Percentiles rank a stretch among this genome's conserved stretches.
Conservation (phyloP, 2,888 invertebrate genomes). For the Desoria tigrina region DNA sequence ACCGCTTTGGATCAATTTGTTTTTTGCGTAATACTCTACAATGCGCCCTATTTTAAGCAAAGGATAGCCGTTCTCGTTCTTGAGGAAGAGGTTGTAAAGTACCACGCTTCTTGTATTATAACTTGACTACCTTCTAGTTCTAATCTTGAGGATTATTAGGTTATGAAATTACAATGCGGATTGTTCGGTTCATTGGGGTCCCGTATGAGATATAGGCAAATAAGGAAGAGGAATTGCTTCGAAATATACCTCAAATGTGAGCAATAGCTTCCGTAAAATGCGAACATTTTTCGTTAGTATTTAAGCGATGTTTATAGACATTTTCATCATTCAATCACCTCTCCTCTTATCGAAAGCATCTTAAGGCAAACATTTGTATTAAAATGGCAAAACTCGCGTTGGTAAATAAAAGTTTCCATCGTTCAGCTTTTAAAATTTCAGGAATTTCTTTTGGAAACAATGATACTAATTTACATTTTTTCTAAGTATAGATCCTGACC, state of each 20-base stretch:
- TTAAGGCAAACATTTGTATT: not conserved
- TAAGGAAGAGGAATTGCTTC: slow-evolving; percentile 5
- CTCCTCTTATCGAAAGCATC: not conserved
- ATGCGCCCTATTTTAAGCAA: too few relatives aligned
- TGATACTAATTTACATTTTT: not conserved
- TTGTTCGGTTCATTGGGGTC: not conserved
- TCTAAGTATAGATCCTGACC: not conserved
- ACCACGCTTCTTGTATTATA: too few relatives aligned
- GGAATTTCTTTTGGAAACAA: not conserved
- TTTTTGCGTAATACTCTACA: too few relatives aligned
- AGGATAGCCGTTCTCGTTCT: too few relatives aligned
- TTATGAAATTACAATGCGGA: slow-evolving; percentile 1
- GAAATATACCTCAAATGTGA: not conserved
- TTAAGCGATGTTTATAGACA: not conserved
- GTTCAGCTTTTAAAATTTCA: not conserved
- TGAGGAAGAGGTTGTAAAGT: too few relatives aligned
- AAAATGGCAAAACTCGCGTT: slow-evolving; percentile 4
- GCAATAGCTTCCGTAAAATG: not conserved
- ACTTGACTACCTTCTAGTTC: too few relatives aligned
- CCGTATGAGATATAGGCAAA: too few relatives aligned
- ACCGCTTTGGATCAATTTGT: too few relatives aligned
- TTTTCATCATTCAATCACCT: not conserved
- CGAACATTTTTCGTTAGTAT: not conserved
- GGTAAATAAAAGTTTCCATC: not conserved
- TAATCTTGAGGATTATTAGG: slow-evolving; percentile 3